These are phyloP conservation scores for Sogatella furcifera DNA, from an alignment of 1,140 invertebrate genomes.

Conservation along the genomic window DNA sequence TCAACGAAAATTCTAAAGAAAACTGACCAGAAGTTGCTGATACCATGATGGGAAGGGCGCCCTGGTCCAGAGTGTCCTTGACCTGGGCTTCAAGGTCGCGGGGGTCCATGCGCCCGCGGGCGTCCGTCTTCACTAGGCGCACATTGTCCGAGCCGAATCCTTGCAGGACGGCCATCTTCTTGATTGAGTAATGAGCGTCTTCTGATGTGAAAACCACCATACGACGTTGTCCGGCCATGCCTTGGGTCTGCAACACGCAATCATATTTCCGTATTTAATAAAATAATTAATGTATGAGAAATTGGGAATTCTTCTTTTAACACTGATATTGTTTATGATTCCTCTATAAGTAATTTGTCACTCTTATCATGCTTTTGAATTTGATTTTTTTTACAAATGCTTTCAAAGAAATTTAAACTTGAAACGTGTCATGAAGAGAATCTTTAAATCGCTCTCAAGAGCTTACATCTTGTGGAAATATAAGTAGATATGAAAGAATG, in stretches of 20 bases:
- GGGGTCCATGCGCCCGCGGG: slow-evolving; percentile 64
- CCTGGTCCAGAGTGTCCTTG: slow-evolving; percentile 47
- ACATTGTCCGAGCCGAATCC: slow-evolving; percentile 73
- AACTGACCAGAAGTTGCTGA: slow-evolving; percentile 79
- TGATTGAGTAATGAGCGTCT: slow-evolving; percentile 91
- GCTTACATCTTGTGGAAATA: too few relatives aligned
- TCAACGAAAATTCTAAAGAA: not conserved
- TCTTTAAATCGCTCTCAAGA: too few relatives aligned
- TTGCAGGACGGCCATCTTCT: slow-evolving; percentile 68
- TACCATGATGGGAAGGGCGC: slow-evolving; percentile 73
- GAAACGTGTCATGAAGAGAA: too few relatives aligned
- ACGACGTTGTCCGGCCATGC: slow-evolving; percentile 50
- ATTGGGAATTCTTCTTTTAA: too few relatives aligned
- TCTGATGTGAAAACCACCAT: slow-evolving; percentile 74
- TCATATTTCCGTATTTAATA: too few relatives aligned
- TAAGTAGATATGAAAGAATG: too few relatives aligned
- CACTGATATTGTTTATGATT: too few relatives aligned
- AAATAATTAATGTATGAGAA: too few relatives aligned
- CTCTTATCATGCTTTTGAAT: too few relatives aligned
- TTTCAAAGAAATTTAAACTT: too few relatives aligned
- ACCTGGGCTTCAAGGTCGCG: slow-evolving; percentile 61
- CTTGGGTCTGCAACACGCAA: slow-evolving; percentile 45
- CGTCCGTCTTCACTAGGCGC: slow-evolving; percentile 55
- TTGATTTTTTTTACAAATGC: too few relatives aligned
- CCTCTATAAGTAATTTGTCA: too few relatives aligned